Percentiles rank a stretch among this genome's conserved stretches.
These are phyloP conservation scores for Protonemura montana DNA, from an alignment of 2,888 invertebrate species.

Conservation along the genomic window DNA sequence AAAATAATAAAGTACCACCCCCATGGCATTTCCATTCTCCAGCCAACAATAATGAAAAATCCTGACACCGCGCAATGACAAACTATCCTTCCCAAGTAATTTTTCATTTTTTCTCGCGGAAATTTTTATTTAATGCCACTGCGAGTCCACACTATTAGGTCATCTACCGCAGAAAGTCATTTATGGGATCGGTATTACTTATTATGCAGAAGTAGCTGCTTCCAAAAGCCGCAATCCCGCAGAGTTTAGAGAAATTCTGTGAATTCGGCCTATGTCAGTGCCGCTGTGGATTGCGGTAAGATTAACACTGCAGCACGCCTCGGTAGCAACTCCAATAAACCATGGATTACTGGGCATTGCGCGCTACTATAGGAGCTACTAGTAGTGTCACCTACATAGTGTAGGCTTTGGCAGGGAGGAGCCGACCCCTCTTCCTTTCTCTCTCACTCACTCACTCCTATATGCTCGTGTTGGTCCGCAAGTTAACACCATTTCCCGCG, in stretches of 20 bases:
- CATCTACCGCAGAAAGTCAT: neutral
- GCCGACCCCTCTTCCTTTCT: too few relatives aligned
- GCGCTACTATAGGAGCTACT: neutral
- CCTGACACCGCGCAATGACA: neutral
- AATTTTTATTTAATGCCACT: neutral
- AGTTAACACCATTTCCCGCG: neutral
- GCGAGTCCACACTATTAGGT: neutral
- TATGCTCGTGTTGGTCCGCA: neutral
- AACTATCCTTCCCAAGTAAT: neutral
- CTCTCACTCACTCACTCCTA: neutral
- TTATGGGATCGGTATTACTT: neutral
- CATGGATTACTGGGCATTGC: slow-evolving; percentile 35
- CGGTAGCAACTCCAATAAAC: slow-evolving; percentile 40
- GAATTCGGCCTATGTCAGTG: slow-evolving; percentile 32
- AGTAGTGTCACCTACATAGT: slow-evolving; percentile 2
- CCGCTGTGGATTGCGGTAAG: slow-evolving; percentile 39
- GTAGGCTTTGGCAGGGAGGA: neutral
- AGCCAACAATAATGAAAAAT: too few relatives aligned
- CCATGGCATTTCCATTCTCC: too few relatives aligned
- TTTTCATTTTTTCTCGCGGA: neutral
- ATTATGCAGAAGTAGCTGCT: neutral
- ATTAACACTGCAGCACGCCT: slow-evolving; percentile 39
- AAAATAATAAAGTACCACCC: neutral
- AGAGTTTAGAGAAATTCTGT: slow-evolving; percentile 22
- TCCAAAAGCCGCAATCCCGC: slow-evolving; percentile 12